A percentile compares a stretch with the other conserved stretches of the same genome.
These are phyloP conservation scores for Budorcas taxicolor DNA, from an alignment of 2,113 vertebrate species.

Conservation along the genomic window DNA sequence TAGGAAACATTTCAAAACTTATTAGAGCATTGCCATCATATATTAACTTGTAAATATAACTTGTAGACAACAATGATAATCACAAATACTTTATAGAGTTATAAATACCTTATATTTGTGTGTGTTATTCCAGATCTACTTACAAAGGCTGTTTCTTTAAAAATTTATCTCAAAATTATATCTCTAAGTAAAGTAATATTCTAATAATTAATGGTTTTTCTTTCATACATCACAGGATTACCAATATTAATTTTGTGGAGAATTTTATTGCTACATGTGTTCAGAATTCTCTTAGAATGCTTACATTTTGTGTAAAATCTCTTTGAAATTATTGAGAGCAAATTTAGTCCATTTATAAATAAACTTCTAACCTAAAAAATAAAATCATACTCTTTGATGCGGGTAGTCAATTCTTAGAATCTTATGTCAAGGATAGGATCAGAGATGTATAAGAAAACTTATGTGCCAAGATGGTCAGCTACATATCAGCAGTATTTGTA, in stretches of 20 bases:
- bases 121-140: not conserved
- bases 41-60: not conserved
- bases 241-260: not conserved
- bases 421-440: not conserved
- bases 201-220: not conserved
- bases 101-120: not conserved
- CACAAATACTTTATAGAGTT: not conserved
- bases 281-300: not conserved
- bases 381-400: not conserved
- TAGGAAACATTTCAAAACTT: constrained; percentile 30
- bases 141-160: not conserved
- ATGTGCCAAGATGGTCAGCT: not conserved
- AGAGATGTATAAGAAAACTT: not conserved
- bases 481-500: not conserved
- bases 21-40: not conserved
- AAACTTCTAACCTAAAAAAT: not conserved
- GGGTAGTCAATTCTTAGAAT: not conserved
- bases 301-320: not conserved
- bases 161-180: not conserved
- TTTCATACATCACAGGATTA: not conserved
- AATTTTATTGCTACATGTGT: not conserved
- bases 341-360: not conserved
- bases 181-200: not conserved
- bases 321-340: not conserved
- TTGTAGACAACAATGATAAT: not conserved